Evolutionary conservation across 2,113 vertebrate species (phyloP).

Genomic region (Tragelaphus buxtoni): DNA sequence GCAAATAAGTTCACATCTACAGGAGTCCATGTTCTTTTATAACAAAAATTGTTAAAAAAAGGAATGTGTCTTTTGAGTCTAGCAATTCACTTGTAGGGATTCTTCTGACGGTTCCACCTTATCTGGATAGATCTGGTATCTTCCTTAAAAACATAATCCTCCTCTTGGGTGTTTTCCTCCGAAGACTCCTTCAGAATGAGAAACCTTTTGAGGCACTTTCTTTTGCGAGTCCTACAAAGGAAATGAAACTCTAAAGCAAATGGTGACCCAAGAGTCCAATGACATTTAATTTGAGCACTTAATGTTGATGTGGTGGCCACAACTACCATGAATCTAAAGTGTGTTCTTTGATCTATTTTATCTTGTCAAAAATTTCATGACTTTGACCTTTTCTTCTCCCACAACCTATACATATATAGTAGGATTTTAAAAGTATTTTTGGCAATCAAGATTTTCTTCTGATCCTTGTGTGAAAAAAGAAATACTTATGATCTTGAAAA

Average conservation of each 20-base stretch:
- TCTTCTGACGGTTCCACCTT: background rate
- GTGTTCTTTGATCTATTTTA: conserved; percentile 66
- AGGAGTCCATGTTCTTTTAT: background rate
- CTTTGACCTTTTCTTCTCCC: conserved; percentile 67
- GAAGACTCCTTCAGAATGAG: conserved; percentile 19
- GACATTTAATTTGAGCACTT: conserved; percentile 65
- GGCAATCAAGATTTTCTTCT: conserved; percentile 70
- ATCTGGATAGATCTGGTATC: conserved; percentile 2
- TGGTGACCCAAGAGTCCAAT: conserved; percentile 16
- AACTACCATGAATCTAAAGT: background rate
- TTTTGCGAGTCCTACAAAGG: conserved; percentile 39
- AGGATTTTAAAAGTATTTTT: conserved; percentile 71
- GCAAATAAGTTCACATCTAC: background rate
- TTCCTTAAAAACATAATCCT: background rate
- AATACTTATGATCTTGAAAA: conserved; percentile 73
- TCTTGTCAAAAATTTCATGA: conserved; percentile 59
- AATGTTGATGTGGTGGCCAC: conserved; percentile 3
- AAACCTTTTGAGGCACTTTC: conserved; percentile 11
- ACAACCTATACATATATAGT: conserved; percentile 53
- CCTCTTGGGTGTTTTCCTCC: conserved; percentile 8
- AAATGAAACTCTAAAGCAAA: conserved; percentile 17
- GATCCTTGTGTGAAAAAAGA: conserved; percentile 67
- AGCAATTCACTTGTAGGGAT: background rate
- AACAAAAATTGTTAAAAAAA: background rate
- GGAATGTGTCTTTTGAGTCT: background rate